These are phyloP conservation scores for Buceros bicornis DNA, from an alignment of 2,797 vertebrate species.

Conservation along the genomic window DNA sequence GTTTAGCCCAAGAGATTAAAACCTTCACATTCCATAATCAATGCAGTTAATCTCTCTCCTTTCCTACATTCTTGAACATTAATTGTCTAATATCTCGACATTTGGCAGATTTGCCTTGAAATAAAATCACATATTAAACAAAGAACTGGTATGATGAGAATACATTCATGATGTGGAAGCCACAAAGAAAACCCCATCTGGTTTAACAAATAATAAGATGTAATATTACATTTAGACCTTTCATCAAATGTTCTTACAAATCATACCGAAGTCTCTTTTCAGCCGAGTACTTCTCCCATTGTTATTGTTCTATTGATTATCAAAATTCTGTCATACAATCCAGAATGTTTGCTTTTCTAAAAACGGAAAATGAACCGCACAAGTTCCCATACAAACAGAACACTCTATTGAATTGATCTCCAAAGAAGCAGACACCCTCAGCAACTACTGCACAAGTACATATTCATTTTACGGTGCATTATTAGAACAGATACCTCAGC, in stretches of 20 bases:
- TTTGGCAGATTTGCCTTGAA: conserved; percentile 15
- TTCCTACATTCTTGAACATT: neutral
- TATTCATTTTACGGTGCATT: conserved; percentile 24
- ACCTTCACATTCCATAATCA: neutral
- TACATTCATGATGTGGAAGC: neutral
- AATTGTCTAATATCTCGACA: neutral
- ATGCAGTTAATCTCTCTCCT: conserved; percentile 4
- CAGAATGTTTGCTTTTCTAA: neutral
- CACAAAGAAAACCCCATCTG: neutral
- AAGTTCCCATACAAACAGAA: neutral
- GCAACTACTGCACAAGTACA: neutral
- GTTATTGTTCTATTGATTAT: conserved; percentile 16
- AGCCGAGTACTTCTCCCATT: neutral
- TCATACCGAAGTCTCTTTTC: neutral
- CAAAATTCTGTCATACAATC: neutral
- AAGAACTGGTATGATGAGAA: neutral
- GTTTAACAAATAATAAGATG: conserved; percentile 9
- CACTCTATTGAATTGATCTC: neutral
- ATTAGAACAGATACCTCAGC: conserved; percentile 24
- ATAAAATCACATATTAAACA: neutral
- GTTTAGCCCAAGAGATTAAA: conserved; percentile 3
- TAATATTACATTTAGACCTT: conserved; percentile 18
- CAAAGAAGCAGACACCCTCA: neutral
- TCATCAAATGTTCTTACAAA: neutral
- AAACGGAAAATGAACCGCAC: neutral